Evolutionary conservation across 1,140 invertebrate species (phyloP), one percentile per base, ranked within the genome.

Genomic region (Nomia melanderi): DNA sequence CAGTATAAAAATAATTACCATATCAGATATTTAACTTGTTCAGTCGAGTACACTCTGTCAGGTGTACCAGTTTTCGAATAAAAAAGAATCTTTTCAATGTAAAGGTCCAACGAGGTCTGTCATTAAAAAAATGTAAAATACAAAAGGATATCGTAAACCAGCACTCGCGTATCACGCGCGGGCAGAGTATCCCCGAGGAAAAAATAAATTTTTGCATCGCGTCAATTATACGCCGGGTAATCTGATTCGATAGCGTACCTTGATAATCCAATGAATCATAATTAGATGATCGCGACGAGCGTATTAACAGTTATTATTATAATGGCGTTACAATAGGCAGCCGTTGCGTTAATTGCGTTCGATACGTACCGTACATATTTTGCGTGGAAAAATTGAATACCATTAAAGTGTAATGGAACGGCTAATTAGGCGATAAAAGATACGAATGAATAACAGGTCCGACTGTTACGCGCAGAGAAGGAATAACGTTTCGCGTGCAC

Each of bases 261-360:
- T 81, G 82, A 80, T 83, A 84, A 83, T 66, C 69, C 74, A 78
- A 83, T 84, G 83, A 84, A 71, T 84, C 76, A 41, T 84, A 84
- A 84, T 84, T 81, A 84, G 78, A 81, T 84, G 29, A 81, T 83
- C 74, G 64, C 77, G 77, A 84, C 56, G 78, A 65, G 64, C 64
- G 69, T 84, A 81, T 84, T 84, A 84, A 81, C 78, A 66, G 73
- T 74, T 84, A 84, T 77, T 84, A 84, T 83, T 84, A 83, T 84
- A 84, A 84, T 83, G 74, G 82, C 82, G 53, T 84, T 84, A 84
- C 74, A 74, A 84, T 76, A 84, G 82, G 64, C 70, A 78, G 78
- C 73, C 54, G 69, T 69, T 80, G 60, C 77, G 81, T 77, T 84
- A 84, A 84, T 84, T 70, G 56, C 78, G 73, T 73, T 74, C 74